Evolutionary conservation across 30 jellyfish, hydroid and myxozoan genomes (phyloP), one percentile per base, ranked within the genome.

Genomic region (Aurelia coerulea): DNA sequence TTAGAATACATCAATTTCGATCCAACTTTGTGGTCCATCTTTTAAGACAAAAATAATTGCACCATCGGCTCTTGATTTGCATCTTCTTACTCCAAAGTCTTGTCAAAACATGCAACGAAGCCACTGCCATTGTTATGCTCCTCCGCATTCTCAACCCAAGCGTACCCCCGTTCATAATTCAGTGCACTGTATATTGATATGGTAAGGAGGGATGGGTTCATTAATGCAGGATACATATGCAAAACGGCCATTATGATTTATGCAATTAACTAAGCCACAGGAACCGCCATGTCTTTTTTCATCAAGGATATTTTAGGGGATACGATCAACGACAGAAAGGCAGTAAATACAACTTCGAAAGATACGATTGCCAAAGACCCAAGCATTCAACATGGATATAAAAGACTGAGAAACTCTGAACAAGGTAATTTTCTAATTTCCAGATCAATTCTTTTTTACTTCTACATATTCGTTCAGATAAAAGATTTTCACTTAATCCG

Each of bases 231-330:
- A 54, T 12, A 58, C 77, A 63, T 51, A 56, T 52, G 34, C 31
- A 68, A 29, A 17, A 39, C 18, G 31, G 16, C 49, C 63, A 81
- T 60, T 65, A 12, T 68, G 84, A 42, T 53, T 78, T 51, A 58
- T 23, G 10, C 76, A 34, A 68, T 72, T 59, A 60, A 35, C 89
- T 68, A 39, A 68, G 79, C 31, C 64, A 19, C n/a, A 19, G 60
- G 56, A 34, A 46, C 62, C 67, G 58, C 37, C 31, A 86, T 86
- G 95, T 86, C 95, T 39, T 86, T 86, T 68, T 62, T 86, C 80
- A 86, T 86, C 52, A 86, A 86, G 70, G 95, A 86, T 51, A 86
- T 86, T 32, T 52, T 86, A 42, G 95, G 95, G 10, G 88, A 84
- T 32, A 42, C 50, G 35, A 41, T 69, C 12, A 70, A 56, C 77